A percentile compares a stretch with the other conserved stretches of the same genome.
phyloP scores from a whole-genome alignment of 2,113 vertebrate species.

The Mus pahari region DNA sequence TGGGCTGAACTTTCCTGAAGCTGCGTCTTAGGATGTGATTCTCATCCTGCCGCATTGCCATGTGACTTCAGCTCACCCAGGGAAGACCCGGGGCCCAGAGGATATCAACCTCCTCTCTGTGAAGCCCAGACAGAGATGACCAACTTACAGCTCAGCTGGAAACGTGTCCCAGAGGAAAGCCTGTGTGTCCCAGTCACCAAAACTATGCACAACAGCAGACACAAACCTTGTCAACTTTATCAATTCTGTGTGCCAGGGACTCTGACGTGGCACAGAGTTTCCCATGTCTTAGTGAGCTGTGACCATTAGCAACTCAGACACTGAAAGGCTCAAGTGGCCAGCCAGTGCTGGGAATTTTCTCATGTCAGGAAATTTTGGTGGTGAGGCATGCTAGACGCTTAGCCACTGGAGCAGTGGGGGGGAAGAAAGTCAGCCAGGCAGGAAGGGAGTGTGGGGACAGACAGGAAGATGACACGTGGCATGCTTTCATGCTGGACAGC shows the following conservation, averaged over 20 bases:
- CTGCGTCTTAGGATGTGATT: slow-evolving; percentile 83
- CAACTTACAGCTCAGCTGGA: slow-evolving; percentile 48
- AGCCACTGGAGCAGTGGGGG: not conserved
- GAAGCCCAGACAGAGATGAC: slow-evolving; percentile 69
- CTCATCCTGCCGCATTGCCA: slow-evolving; percentile 69
- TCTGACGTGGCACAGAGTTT: slow-evolving; percentile 68
- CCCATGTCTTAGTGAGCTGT: slow-evolving; percentile 65
- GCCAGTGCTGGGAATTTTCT: slow-evolving; percentile 77
- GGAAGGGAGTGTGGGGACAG: slow-evolving; percentile 43
- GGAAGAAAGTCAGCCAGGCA: slow-evolving; percentile 50
- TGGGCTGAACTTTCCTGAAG: slow-evolving; percentile 79
- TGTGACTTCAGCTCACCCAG: slow-evolving; percentile 72
- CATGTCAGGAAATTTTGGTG: slow-evolving; percentile 76
- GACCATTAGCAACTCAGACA: slow-evolving; percentile 59
- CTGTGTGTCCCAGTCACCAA: not conserved
- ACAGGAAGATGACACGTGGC: not conserved
- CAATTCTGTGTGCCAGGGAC: slow-evolving; percentile 7
- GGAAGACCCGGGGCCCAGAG: slow-evolving; percentile 78
- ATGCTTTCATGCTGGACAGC: not conserved
- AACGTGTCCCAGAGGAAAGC: slow-evolving; percentile 47
- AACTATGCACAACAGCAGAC: not conserved
- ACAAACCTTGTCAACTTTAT: not conserved
- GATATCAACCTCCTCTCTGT: slow-evolving; percentile 76
- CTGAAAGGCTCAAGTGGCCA: slow-evolving; percentile 64
- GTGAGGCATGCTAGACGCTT: slow-evolving; percentile 71